Conservation (phyloP, 64 coral and sea anemone genomes). For the Montipora sp. region DNA sequence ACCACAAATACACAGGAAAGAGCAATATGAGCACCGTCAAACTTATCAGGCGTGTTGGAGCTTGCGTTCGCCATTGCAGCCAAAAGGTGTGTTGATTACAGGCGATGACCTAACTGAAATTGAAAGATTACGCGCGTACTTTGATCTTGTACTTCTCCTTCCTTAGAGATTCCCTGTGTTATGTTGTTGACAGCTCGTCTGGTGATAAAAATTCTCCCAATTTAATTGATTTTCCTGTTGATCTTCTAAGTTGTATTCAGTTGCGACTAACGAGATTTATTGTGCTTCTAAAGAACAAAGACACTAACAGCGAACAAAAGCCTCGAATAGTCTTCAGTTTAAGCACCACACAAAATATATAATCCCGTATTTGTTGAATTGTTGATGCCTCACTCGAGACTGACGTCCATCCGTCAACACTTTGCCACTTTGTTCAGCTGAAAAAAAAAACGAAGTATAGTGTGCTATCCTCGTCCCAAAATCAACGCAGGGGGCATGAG, state of each 20-base stretch:
- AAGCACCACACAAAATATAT: background rate
- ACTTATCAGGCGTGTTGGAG: background rate
- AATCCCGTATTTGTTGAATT: background rate
- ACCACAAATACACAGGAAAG: slow-evolving; percentile 70
- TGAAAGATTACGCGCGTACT: background rate
- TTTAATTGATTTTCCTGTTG: no score
- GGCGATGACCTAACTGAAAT: background rate
- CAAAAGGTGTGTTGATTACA: background rate
- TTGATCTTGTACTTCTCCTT: no score
- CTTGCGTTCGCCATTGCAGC: background rate
- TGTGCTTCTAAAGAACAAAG: no score
- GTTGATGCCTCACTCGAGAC: no score
- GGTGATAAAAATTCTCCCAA: no score
- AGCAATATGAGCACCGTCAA: slow-evolving; percentile 26
- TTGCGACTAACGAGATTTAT: no score
- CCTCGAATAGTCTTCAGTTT: background rate
- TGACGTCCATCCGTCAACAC: background rate
- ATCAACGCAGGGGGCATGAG: no score
- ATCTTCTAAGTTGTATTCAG: no score
- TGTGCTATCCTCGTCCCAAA: no score
- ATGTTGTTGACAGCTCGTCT: no score
- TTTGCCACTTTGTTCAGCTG: background rate
- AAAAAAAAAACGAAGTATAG: background rate
- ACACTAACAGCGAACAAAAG: background rate
- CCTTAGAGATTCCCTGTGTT: no score